Base-by-base conservation (phyloP, 2,113 vertebrate species). In the Xerus inauris region DNA sequence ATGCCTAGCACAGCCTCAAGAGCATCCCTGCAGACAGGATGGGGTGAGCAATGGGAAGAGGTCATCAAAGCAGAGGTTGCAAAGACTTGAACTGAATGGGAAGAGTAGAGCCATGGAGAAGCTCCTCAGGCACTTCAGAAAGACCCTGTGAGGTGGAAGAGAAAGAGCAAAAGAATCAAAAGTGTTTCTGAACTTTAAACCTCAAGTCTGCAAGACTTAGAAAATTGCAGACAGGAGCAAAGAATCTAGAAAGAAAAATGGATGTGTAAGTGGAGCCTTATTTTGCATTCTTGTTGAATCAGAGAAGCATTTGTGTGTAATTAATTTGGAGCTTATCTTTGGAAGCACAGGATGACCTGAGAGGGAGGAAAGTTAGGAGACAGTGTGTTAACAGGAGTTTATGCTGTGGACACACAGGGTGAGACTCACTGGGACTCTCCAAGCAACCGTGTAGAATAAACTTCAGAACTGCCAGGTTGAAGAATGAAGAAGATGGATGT, bases 341-440 rank as follows among this genome's bases (percentile, higher is more conserved):
- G 14, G 71, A 88, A 72, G 38, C 42, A 22, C 51, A n/a, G 28
- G 72, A 45, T 20, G 35, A 76, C 28, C 3, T 71, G 14, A 19
- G 62, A 79, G 30, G 19, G 28, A 40, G 51, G 8, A 59, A 57
- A 45, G 35, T 42, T 51, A 30, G 4, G 26, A 26, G 5, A 5
- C 11, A 6, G 8, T 8, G 3, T 64, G 17, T 59, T 20, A 32
- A 49, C 8, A 38, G 9, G 69, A 51, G 19, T 12, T 45, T 54
- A 20, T 38, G 6, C 59, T 0, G 2, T 28, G 28, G 8, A 14
- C 38, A 8, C 6, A 8, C 38, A 6, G 19, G 40, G 40, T 54
- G 64, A 17, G 12, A 24, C 47, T 69, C 57, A 2, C 47, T 26
- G 49, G 65, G 20, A 72, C 13, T 20, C 65, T 49, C 59, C 1